These are phyloP conservation scores for Thunnus albacares DNA, from an alignment of 2,797 vertebrate genomes.

Conservation along the genomic window DNA sequence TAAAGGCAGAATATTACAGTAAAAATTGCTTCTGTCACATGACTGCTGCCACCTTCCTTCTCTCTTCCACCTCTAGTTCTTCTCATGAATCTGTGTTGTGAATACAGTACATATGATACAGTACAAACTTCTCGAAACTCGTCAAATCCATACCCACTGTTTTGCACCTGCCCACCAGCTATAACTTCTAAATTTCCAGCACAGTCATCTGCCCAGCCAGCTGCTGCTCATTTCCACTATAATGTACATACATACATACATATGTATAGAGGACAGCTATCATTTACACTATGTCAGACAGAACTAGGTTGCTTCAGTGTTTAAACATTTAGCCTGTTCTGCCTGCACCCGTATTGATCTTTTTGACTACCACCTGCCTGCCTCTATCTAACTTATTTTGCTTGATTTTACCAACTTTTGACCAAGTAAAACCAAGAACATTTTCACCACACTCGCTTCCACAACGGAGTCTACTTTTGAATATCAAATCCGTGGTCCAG, in stretches of 20 bases:
- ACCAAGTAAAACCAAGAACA: not conserved
- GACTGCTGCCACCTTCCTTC: conserved; percentile 23
- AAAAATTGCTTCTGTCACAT: no score
- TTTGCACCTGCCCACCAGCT: conserved; percentile 39
- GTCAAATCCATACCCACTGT: not conserved
- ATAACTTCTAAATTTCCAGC: conserved; percentile 22
- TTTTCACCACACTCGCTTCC: not conserved
- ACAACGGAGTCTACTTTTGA: not conserved
- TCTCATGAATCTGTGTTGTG: conserved; percentile 28
- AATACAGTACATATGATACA: not conserved
- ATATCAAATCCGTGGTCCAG: not conserved
- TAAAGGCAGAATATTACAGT: not conserved
- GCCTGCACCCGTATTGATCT: not conserved
- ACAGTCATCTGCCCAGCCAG: conserved; percentile 45
- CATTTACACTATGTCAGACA: conserved; percentile 19
- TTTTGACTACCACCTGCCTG: not conserved
- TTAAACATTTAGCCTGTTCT: not conserved
- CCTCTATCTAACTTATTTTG: not conserved
- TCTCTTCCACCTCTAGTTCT: not conserved
- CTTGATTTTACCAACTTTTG: not conserved
- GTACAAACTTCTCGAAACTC: not conserved
- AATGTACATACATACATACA: not conserved
- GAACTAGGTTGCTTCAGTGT: conserved; percentile 2
- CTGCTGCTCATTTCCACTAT: conserved; percentile 40
- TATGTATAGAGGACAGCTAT: conserved; percentile 8